These are phyloP conservation scores for Scytalopus superciliaris DNA, from an alignment of 2,113 vertebrate genomes.

Conservation along the genomic window DNA sequence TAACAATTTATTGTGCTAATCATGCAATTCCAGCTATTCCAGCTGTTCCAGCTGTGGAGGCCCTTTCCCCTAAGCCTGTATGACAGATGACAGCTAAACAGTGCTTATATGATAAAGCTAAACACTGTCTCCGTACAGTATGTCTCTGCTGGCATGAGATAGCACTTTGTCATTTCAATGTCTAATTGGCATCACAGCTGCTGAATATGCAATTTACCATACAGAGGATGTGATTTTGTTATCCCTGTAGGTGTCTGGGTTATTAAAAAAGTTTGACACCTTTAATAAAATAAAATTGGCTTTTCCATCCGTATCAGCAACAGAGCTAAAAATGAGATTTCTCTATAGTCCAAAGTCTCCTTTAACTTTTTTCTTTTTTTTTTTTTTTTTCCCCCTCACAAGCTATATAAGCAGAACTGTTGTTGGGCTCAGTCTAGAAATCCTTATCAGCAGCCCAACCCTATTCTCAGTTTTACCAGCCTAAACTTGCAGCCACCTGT, in stretches of 20 bases:
- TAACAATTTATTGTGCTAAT: slow-evolving; percentile 8
- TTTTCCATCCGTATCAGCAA: not conserved
- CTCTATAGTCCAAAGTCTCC: not conserved
- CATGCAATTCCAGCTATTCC: slow-evolving; percentile 10
- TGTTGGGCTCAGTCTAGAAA: not conserved
- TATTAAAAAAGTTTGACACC: slow-evolving; percentile 6
- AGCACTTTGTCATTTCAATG: slow-evolving; percentile 21
- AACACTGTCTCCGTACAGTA: not conserved
- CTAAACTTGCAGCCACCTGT: not conserved
- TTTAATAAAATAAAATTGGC: not conserved
- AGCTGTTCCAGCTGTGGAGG: slow-evolving; percentile 35
- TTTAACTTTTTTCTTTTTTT: not conserved
- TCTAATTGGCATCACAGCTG: slow-evolving; percentile 26
- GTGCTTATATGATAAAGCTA: not conserved
- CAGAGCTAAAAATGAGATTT: not conserved
- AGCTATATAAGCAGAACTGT: not conserved
- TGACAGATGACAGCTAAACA: slow-evolving; percentile 21
- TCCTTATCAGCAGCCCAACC: not conserved
- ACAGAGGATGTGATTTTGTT: not conserved
- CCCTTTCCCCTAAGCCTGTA: slow-evolving; percentile 14
- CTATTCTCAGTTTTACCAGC: not conserved
- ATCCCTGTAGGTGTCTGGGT: not conserved
- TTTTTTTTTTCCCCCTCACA: not conserved
- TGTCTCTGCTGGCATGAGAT: slow-evolving; percentile 12
- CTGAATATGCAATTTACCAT: not conserved